Evolutionary conservation across 2,888 invertebrate genomes (phyloP).

Genomic region (Crocallis elinguaria): DNA sequence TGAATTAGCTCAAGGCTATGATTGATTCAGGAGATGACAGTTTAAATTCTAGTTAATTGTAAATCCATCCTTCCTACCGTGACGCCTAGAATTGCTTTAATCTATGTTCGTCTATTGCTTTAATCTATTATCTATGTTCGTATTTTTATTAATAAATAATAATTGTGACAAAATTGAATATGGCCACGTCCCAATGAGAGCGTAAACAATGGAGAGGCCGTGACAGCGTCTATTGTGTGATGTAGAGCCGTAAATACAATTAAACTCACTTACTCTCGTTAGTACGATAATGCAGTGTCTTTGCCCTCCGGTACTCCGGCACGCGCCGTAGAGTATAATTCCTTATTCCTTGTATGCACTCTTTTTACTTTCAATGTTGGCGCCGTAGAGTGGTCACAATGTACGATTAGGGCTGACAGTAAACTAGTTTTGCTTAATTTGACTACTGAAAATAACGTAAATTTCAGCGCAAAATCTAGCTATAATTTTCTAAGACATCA

Average conservation of each 20-base stretch:
- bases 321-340: conserved; percentile 31
- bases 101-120: background rate
- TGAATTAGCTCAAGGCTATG: conserved; percentile 4
- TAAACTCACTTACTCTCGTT: conserved; percentile 82
- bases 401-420: background rate
- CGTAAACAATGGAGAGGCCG: conserved; percentile 45
- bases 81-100: background rate
- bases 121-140: too few species aligned
- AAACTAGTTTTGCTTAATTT: too few species aligned
- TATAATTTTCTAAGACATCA: too few species aligned
- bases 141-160: too few species aligned
- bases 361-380: too few species aligned
- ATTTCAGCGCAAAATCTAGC: too few species aligned
- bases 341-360: too few species aligned
- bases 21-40: background rate
- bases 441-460: too few species aligned
- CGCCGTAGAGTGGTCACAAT: background rate
- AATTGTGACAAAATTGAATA: conserved; percentile 27
- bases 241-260: conserved; percentile 79
- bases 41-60: background rate
- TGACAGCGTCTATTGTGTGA: conserved; percentile 66
- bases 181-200: conserved; percentile 29
- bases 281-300: conserved; percentile 74
- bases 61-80: background rate
- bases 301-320: conserved; percentile 61